A percentile compares a stretch with the other conserved stretches of the same genome.
phyloP scores from a whole-genome alignment of 2,888 invertebrate species.

The Perizoma flavofasciatum region DNA sequence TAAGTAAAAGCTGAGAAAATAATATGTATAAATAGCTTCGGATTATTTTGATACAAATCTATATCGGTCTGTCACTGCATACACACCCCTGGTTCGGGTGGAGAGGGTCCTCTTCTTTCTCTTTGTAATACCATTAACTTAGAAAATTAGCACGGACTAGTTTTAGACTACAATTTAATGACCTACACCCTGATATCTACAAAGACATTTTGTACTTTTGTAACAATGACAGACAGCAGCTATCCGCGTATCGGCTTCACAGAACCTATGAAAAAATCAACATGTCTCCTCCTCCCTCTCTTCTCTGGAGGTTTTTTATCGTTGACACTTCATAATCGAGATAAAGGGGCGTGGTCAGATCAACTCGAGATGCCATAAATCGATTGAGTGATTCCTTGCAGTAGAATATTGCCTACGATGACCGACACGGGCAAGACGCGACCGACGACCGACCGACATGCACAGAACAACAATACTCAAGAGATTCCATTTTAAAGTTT shows the following conservation, averaged over 20 bases:
- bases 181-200: slow-evolving; percentile 84
- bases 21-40: slow-evolving; percentile 84
- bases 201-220: slow-evolving; percentile 84
- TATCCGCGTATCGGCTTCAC: slow-evolving; percentile 81
- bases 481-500: too few relatives aligned
- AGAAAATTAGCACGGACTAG: slow-evolving; percentile 77
- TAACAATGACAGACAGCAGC: slow-evolving; percentile 64
- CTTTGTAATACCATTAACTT: slow-evolving; percentile 68
- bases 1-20: slow-evolving; percentile 84
- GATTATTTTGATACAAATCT: slow-evolving; percentile 84
- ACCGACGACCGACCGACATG: too few relatives aligned
- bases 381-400: slow-evolving; percentile 33
- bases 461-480: too few relatives aligned
- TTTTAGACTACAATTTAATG: slow-evolving; percentile 78
- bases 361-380: slow-evolving; percentile 41
- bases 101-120: slow-evolving; percentile 77
- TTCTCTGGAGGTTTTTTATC: slow-evolving; percentile 73
- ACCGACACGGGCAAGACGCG: too few relatives aligned
- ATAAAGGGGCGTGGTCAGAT: slow-evolving; percentile 61
- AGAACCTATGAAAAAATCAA: slow-evolving; percentile 83
- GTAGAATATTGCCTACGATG: too few relatives aligned
- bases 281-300: slow-evolving; percentile 72
- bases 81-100: slow-evolving; percentile 83
- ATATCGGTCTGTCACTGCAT: slow-evolving; percentile 79
- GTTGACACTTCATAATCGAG: slow-evolving; percentile 71